Evolutionary conservation across 2,113 vertebrate genomes (phyloP).

Genomic region (Lamprotornis superbus): DNA sequence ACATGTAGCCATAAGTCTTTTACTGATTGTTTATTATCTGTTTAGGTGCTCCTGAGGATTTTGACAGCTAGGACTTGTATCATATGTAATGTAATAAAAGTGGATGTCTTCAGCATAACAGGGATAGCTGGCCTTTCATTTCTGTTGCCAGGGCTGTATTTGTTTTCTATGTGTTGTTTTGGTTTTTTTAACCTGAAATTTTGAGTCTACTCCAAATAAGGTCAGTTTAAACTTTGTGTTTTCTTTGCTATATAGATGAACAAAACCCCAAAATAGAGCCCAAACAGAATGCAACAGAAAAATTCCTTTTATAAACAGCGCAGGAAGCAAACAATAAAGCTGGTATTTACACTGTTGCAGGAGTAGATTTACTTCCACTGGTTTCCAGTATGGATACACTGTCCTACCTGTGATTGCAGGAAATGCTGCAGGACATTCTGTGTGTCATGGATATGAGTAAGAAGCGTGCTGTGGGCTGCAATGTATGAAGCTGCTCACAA

Average conservation of each 20-base stretch:
- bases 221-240: background rate
- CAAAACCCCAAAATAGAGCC: background rate
- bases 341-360: background rate
- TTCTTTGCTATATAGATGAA: background rate
- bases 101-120: conserved; percentile 66
- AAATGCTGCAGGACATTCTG: background rate
- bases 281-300: background rate
- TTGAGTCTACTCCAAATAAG: background rate
- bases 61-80: conserved; percentile 74
- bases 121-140: conserved; percentile 51
- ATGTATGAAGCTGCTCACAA: background rate
- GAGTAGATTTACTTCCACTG: background rate
- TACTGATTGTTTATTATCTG: conserved; percentile 72
- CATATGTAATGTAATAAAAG: conserved; percentile 78
- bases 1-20: conserved; percentile 76
- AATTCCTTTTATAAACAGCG: background rate
- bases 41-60: conserved; percentile 76
- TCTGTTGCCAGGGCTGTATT: background rate
- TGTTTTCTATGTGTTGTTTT: background rate
- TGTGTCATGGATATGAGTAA: background rate
- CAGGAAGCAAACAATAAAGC: background rate
- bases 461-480: background rate
- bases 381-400: background rate
- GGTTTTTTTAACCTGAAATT: background rate
- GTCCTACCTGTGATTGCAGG: background rate